Evolutionary conservation across 2,113 vertebrate species (phyloP).

Genomic region (Pontoporia blainvillei): DNA sequence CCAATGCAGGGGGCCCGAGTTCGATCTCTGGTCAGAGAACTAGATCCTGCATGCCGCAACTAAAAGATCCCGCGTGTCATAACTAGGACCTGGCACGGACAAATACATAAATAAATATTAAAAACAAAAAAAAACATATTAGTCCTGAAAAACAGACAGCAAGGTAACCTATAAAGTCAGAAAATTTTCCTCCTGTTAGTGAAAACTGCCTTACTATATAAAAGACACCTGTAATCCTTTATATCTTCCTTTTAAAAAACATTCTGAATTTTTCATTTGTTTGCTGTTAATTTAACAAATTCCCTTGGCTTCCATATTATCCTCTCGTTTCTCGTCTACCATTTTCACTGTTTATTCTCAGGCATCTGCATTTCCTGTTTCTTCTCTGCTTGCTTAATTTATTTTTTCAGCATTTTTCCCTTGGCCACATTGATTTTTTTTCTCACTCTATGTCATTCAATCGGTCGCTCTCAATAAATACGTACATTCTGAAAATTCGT

Average conservation of each 20-base stretch:
- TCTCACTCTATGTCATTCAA: background rate
- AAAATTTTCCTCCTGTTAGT: background rate
- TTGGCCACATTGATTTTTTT: background rate
- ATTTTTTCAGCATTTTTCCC: background rate
- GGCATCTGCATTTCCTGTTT: background rate
- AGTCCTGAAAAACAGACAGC: background rate
- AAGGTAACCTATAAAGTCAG: background rate
- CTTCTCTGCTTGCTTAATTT: background rate
- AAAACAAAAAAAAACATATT: background rate
- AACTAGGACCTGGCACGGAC: no score
- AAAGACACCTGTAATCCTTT: background rate
- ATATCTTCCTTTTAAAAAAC: background rate
- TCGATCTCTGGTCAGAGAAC: no score
- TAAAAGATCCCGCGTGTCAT: no score
- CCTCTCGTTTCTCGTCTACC: background rate
- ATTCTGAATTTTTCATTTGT: background rate
- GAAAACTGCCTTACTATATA: background rate
- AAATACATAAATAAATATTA: no score
- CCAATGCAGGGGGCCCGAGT: no score
- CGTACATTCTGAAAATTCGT: background rate
- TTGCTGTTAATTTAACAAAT: background rate
- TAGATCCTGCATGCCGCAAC: no score
- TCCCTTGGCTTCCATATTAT: background rate
- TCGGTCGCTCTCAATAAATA: background rate
- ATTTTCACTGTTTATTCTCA: background rate